These are phyloP conservation scores for Parnassius apollo DNA, from an alignment of 2,888 invertebrate genomes.

Conservation along the genomic window DNA sequence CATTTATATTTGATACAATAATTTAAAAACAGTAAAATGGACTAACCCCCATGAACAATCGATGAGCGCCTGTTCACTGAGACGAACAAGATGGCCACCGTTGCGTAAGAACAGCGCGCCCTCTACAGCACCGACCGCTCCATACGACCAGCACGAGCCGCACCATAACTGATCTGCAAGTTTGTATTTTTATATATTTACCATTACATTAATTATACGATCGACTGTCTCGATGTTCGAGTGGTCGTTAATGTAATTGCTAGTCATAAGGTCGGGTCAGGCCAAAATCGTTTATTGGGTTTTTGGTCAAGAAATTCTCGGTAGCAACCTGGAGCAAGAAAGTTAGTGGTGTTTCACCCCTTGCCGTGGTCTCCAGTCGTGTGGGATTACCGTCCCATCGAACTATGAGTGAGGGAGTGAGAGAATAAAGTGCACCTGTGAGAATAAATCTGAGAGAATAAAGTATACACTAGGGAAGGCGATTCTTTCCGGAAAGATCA, in stretches of 20 bases:
- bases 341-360: too few species aligned
- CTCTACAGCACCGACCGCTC: constrained; percentile 95
- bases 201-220: constrained; percentile 79
- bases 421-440: constrained; percentile 83
- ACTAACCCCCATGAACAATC: constrained; percentile 96
- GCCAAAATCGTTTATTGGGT: too few species aligned
- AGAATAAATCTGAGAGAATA: constrained; percentile 83
- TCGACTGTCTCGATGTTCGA: too few species aligned
- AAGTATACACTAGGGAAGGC: too few species aligned
- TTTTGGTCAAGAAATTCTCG: too few species aligned
- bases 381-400: too few species aligned
- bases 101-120: constrained; percentile 93
- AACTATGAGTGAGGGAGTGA: too few species aligned
- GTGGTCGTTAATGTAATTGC: too few species aligned
- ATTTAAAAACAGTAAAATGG: background rate
- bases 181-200: constrained; percentile 40
- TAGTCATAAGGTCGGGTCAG: too few species aligned
- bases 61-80: constrained; percentile 96
- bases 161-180: constrained; percentile 95
- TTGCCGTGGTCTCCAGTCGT: too few species aligned
- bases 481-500: constrained; percentile 81
- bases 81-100: constrained; percentile 88
- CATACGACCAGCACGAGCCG: constrained; percentile 98
- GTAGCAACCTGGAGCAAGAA: too few species aligned
- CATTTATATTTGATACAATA: too few species aligned